Evolutionary conservation across 2,797 vertebrate genomes (phyloP).

Genomic region (Enteromius argenteus): DNA sequence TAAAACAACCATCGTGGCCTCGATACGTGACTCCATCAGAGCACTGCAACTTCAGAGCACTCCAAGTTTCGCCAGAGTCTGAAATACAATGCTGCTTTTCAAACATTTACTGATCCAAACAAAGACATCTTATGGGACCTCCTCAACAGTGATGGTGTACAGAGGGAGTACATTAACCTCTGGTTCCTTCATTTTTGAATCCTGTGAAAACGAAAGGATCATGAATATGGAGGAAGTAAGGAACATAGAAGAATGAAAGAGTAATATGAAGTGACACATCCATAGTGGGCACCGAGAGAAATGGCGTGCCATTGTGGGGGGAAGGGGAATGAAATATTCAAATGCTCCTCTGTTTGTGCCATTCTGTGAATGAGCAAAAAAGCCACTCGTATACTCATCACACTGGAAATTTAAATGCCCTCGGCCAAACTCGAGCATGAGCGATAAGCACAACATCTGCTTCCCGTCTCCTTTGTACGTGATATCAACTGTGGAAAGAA

Average conservation of each 20-base stretch:
- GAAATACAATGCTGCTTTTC: constrained; percentile 31
- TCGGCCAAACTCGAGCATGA: constrained; percentile 34
- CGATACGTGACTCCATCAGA: constrained; percentile 25
- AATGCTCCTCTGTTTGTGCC: constrained; percentile 48
- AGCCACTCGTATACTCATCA: constrained; percentile 41
- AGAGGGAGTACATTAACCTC: constrained; percentile 41
- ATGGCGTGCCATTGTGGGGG: background rate
- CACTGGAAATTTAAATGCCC: constrained; percentile 40
- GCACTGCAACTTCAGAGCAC: background rate
- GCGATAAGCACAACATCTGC: constrained; percentile 44
- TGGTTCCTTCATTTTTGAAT: constrained; percentile 11
- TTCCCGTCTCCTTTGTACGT: constrained; percentile 24
- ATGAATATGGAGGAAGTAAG: constrained; percentile 28
- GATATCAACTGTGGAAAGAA: background rate
- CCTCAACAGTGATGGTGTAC: background rate
- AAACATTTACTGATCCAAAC: constrained; percentile 36
- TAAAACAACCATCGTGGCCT: constrained; percentile 36
- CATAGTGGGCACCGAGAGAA: background rate
- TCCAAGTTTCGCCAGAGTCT: constrained; percentile 18
- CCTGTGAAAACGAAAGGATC: constrained; percentile 12
- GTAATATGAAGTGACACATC: constrained; percentile 37
- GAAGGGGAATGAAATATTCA: constrained; percentile 47
- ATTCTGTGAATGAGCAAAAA: constrained; percentile 26
- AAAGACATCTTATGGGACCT: background rate
- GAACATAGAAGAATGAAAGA: constrained; percentile 26